phyloP scores from a whole-genome alignment of 2,113 vertebrate genomes.

The Cranoglanis bouderius region DNA sequence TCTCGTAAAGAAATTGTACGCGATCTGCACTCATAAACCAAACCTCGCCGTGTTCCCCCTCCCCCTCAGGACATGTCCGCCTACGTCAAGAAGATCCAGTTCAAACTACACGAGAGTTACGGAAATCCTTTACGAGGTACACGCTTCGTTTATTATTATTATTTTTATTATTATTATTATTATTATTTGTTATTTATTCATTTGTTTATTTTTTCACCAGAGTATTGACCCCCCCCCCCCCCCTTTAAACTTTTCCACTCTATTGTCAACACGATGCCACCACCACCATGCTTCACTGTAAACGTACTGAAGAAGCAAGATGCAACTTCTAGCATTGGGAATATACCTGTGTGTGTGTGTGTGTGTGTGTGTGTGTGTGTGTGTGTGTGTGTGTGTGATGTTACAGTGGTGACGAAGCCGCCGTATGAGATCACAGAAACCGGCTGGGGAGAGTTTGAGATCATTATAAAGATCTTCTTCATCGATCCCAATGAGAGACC shows the following conservation, averaged over 20 bases:
- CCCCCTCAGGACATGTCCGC: constrained; percentile 93
- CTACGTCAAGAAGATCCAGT: constrained; percentile 98
- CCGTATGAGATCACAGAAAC: constrained; percentile 99
- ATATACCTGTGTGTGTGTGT: background rate
- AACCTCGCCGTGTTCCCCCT: background rate
- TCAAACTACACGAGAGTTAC: constrained; percentile 97
- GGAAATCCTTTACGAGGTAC: constrained; percentile 94
- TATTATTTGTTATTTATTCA: background rate
- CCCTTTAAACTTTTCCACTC: too few relatives aligned
- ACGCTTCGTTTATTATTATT: constrained; percentile 6
- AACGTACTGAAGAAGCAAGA: background rate
- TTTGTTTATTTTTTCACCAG: background rate
- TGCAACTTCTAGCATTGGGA: too few relatives aligned
- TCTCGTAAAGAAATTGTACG: too few relatives aligned
- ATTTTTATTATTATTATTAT: too few relatives aligned
- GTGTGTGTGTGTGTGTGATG: background rate
- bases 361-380: constrained; percentile 18
- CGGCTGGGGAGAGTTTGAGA: constrained; percentile 99
- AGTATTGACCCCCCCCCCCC: too few relatives aligned
- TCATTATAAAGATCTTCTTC: constrained; percentile 98
- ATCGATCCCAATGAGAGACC: constrained; percentile 98
- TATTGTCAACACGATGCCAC: background rate
- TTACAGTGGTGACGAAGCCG: constrained; percentile 94
- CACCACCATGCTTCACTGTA: background rate
- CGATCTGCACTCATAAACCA: background rate